Conservation (phyloP, 2,888 invertebrate species). For the Melinaea marsaeus region DNA sequence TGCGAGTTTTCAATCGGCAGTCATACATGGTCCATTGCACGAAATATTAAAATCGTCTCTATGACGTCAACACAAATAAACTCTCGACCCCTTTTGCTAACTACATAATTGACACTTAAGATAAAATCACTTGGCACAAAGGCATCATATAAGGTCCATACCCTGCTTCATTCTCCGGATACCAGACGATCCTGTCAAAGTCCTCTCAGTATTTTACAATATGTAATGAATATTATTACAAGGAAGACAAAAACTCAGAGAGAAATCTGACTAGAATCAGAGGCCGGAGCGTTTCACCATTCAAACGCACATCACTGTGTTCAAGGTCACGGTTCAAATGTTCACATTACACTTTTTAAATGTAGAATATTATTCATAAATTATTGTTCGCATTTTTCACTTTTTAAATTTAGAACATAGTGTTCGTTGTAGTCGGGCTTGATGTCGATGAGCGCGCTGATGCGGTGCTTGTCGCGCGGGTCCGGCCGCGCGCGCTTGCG, state of each 20-base stretch:
- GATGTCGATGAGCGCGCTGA: conserved; percentile 67
- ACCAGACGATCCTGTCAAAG: conserved; percentile 65
- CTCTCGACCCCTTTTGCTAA: conserved; percentile 64
- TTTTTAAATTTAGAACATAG: conserved; percentile 71
- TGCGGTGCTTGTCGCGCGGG: conserved; percentile 68
- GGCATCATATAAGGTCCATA: conserved; percentile 73
- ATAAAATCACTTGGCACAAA: conserved; percentile 77
- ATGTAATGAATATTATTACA: conserved; percentile 36
- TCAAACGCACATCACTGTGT: conserved; percentile 40
- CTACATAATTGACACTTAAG: conserved; percentile 75
- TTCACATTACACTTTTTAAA: conserved; percentile 7
- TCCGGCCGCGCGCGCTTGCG: conserved; percentile 66
- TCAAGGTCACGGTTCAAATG: conserved; percentile 36
- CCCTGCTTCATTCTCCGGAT: conserved; percentile 68
- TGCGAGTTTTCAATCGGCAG: conserved; percentile 49
- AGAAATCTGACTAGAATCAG: conserved; percentile 70
- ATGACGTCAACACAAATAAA: conserved; percentile 66
- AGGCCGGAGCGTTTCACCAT: conserved; percentile 53
- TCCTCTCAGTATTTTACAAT: conserved; percentile 60
- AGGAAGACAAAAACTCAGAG: conserved; percentile 70
- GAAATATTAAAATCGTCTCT: conserved; percentile 64
- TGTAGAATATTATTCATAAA: conserved; percentile 31
- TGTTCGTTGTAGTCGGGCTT: conserved; percentile 68
- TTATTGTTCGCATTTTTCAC: conserved; percentile 78
- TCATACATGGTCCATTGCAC: conserved; percentile 64